phyloP scores from a whole-genome alignment of 2,888 invertebrate genomes.

The Diploptera punctata region DNA sequence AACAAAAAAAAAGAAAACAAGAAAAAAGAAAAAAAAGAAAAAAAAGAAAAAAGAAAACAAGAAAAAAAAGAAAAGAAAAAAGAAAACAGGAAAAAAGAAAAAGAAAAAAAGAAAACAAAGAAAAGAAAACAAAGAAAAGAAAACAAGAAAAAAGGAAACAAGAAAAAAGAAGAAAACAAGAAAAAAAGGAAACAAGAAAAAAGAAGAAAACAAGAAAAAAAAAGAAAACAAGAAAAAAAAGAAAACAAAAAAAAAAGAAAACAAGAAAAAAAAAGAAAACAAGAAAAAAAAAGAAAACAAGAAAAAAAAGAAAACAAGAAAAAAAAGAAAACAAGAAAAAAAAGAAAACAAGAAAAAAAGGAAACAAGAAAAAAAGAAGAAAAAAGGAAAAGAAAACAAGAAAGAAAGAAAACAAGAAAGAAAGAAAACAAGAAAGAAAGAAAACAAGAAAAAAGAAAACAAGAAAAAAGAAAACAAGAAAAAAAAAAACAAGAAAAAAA shows the following conservation, averaged over 20 bases:
- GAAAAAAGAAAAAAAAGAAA: too few species aligned
- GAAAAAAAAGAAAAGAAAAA: too few species aligned
- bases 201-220: neutral
- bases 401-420: neutral
- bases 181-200: neutral
- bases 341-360: neutral
- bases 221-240: too few species aligned
- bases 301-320: too few species aligned
- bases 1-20: too few species aligned
- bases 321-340: too few species aligned
- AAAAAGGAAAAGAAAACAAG: neutral
- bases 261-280: too few species aligned
- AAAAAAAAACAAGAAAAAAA: neutral
- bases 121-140: neutral
- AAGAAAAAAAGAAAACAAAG: too few species aligned
- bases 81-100: too few species aligned
- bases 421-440: neutral
- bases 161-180: neutral
- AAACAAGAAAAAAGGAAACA: neutral
- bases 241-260: too few species aligned
- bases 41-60: too few species aligned
- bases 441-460: neutral
- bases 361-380: neutral
- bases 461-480: neutral
- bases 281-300: too few species aligned